Evolutionary conservation across 2,113 vertebrate genomes (phyloP).

Genomic region (Peromyscus californicus): DNA sequence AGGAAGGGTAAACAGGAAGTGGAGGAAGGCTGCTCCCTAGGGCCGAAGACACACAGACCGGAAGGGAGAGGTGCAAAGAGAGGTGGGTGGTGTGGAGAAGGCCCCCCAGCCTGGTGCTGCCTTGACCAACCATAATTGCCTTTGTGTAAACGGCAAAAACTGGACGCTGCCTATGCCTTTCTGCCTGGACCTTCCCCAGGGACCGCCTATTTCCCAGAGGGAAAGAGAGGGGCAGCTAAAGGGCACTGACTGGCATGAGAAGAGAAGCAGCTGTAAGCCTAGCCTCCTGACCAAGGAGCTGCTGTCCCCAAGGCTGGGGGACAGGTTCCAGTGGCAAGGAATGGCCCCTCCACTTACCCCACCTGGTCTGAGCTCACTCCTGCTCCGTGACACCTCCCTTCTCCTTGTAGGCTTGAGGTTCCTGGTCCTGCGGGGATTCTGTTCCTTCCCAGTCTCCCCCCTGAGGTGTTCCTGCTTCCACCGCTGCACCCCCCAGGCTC

Average conservation of each 20-base stretch:
- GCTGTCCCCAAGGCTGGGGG: neutral
- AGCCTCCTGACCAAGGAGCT: neutral
- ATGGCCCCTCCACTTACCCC: constrained; percentile 46
- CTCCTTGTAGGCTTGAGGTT: neutral
- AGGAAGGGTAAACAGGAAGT: neutral
- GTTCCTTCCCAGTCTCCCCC: neutral
- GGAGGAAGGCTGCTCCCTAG: neutral
- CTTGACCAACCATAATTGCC: neutral
- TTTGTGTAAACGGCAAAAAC: neutral
- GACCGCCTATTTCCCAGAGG: neutral
- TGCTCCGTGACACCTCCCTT: neutral
- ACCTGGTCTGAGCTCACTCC: constrained; percentile 58
- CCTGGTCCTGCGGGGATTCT: neutral
- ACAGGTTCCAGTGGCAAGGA: neutral
- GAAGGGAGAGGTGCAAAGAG: neutral
- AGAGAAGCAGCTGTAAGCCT: neutral
- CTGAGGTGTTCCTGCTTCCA: neutral
- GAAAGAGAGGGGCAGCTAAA: neutral
- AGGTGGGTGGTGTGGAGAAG: neutral
- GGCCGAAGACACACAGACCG: neutral
- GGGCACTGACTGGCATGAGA: neutral
- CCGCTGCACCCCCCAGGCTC: neutral
- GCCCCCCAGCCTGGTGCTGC: neutral
- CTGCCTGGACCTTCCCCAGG: neutral
- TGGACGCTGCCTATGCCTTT: neutral